These are phyloP conservation scores for Piscicola geometra DNA, from an alignment of 2,888 invertebrate species.

Conservation along the genomic window DNA sequence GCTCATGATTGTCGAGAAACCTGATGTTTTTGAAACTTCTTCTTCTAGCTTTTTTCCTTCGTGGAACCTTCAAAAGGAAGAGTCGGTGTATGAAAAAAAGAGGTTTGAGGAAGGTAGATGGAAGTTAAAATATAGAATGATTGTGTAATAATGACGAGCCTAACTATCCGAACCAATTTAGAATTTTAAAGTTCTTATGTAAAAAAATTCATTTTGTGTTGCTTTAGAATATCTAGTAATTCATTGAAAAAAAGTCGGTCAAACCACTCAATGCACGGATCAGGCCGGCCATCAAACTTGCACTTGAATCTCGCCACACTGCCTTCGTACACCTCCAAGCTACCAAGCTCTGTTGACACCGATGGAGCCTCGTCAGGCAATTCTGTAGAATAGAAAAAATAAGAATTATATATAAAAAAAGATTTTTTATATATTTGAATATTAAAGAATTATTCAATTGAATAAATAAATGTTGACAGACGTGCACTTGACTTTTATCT, in stretches of 20 bases:
- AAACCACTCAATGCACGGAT: slow-evolving; percentile 52
- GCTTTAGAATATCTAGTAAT: neutral
- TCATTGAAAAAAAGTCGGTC: slow-evolving; percentile 6
- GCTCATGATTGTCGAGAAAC: slow-evolving; percentile 1
- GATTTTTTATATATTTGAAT: too few relatives aligned
- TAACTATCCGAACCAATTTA: neutral
- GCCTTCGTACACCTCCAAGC: slow-evolving; percentile 58
- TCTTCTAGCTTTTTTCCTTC: slow-evolving; percentile 50
- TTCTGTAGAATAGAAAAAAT: slow-evolving; percentile 46
- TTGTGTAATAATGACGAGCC: neutral
- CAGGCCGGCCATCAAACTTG: slow-evolving; percentile 53
- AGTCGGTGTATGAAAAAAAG: too few relatives aligned
- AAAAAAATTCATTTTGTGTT: neutral
- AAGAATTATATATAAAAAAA: neutral
- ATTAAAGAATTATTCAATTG: too few relatives aligned
- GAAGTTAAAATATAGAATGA: neutral
- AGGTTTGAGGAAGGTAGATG: neutral
- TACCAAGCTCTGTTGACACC: slow-evolving; percentile 68
- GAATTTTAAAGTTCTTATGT: neutral
- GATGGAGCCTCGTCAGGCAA: slow-evolving; percentile 62
- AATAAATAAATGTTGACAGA: too few relatives aligned
- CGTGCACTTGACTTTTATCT: too few relatives aligned
- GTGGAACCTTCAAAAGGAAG: slow-evolving; percentile 48
- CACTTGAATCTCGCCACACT: slow-evolving; percentile 51
- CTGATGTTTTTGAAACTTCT: slow-evolving; percentile 44